Evolutionary conservation across 2,113 vertebrate species (phyloP).

Genomic region (Illadopsis cleaveri): DNA sequence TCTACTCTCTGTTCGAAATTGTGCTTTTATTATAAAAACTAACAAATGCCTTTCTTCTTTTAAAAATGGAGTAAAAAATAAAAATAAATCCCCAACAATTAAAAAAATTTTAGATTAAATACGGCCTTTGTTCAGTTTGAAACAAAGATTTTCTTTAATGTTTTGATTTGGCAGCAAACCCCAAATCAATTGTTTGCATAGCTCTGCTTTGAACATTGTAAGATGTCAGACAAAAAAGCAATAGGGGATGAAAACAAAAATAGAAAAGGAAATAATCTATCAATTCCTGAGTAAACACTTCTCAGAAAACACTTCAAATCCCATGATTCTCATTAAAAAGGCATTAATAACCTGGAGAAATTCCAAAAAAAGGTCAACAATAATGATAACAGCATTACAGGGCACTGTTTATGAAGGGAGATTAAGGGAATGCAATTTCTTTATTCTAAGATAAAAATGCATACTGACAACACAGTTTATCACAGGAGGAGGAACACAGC

Average conservation of each 20-base stretch:
- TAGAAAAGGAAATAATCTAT: constrained; percentile 27
- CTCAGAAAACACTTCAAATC: constrained; percentile 37
- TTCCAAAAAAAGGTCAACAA: constrained; percentile 48
- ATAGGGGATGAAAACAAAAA: neutral
- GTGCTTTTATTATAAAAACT: neutral
- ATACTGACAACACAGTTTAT: neutral
- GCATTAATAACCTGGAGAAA: constrained; percentile 52
- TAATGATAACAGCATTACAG: constrained; percentile 31
- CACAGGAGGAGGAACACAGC: neutral
- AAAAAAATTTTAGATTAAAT: neutral
- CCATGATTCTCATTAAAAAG: constrained; percentile 39
- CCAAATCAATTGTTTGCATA: neutral
- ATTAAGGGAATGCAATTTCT: constrained; percentile 43
- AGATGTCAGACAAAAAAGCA: constrained; percentile 7
- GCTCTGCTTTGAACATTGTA: neutral
- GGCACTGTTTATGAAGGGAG: constrained; percentile 28
- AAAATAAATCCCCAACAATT: neutral
- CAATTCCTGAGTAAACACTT: constrained; percentile 23
- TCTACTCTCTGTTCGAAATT: neutral
- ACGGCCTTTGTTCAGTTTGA: neutral
- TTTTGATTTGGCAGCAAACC: neutral
- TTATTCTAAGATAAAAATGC: constrained; percentile 28
- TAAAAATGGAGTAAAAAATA: neutral
- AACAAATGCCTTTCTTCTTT: neutral
- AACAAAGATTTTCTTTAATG: neutral